Evolutionary conservation across 2,888 invertebrate species (phyloP), one percentile per base, ranked within the genome.

Genomic region (Cantharis rustica): DNA sequence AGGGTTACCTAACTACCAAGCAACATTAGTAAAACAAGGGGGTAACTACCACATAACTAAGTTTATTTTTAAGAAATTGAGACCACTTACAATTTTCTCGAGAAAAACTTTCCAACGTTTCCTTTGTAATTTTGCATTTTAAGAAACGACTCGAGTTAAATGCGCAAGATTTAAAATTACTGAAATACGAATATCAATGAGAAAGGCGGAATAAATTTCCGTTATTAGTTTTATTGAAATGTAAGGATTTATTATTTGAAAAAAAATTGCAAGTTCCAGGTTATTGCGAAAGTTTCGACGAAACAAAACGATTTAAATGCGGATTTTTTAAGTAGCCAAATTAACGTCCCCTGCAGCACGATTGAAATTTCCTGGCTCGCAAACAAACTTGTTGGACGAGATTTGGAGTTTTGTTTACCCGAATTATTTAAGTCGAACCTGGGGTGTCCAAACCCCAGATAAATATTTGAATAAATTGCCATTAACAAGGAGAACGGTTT

Each of bases 1-100:
- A 75, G 71, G 72, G 75, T 75, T 75, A 75, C 75, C 27, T 75
- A 66, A 66, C 64, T 66, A 66, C 20, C 64, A 16, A 66, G 20
- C 23, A 17, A 20, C 64, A 66, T 66, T 66, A 20, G 64, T 66
- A 66, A 66, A 66, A 66, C 64, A 66, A 17, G 20, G 15, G 64
- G 23, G 64, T 66, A 66, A 66, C 64, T 66, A 66, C 17, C 64
- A 16, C 26, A 69, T 11, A 68, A 73, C 68, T 20, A 23, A 73
- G 26, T 61, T 69, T 62, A 61, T 73, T 61, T 69, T 70, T 20
- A 16, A 20, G 69, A 69, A 16, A 69, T 47, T 69, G 64, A 16
- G 23, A 66, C 17, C 63, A 17, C 17, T 63, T 69, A 63, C 73
- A 73, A 64, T 69, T 69, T 27, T 63, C 63, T 63, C 31, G 64